Evolutionary conservation across 2,797 vertebrate species (phyloP), one percentile per base, ranked within the genome.

Genomic region (Aphelocoma californica): DNA sequence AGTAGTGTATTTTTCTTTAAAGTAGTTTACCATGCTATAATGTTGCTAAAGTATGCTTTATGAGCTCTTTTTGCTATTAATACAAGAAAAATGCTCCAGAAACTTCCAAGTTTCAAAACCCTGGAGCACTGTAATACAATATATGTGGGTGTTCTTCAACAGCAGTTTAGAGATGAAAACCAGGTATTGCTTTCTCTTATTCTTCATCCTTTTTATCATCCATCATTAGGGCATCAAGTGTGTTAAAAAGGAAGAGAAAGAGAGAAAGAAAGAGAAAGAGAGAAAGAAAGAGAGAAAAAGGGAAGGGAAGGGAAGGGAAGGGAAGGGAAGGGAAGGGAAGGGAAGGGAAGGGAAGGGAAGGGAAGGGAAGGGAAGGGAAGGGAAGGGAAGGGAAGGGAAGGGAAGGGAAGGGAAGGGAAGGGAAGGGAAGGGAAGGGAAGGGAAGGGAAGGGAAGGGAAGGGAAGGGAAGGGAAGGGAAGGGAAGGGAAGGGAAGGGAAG

Each of bases 281-380:
- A 40, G 40, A 42, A 13, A 40, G 40, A 42, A 15, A 42, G 40
- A 15, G 38, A 38, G 38, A 38, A 6, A 7, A 20, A 20, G 5
- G 3, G 32, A 16, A 32, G 6, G 15, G 17, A 15, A 2, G 47
- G 12, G 14, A 4, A n/a, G 2, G 18, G 2, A 50, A 14, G 32
- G 10, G 14, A 10, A 24, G 14, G 14, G 7, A 42, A 16, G 14
- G 40, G 7, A 17, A 17, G 40, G 40, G 15, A 42, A 42, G 14
- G 40, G 15, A 42, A 42, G 40, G 40, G 16, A 42, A 40, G 40
- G 40, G 15, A 42, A 42, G 40, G 40, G 15, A 17, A 42, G 40
- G 40, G 12, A 14, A 40, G 40, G 34, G 34, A 34, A 34, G 34
- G 34, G 34, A 7, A 34, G 34, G 34, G n/a, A 34, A 42, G 40